These are phyloP conservation scores for Callipepla californica DNA, from an alignment of 2,113 vertebrate genomes.

Conservation along the genomic window DNA sequence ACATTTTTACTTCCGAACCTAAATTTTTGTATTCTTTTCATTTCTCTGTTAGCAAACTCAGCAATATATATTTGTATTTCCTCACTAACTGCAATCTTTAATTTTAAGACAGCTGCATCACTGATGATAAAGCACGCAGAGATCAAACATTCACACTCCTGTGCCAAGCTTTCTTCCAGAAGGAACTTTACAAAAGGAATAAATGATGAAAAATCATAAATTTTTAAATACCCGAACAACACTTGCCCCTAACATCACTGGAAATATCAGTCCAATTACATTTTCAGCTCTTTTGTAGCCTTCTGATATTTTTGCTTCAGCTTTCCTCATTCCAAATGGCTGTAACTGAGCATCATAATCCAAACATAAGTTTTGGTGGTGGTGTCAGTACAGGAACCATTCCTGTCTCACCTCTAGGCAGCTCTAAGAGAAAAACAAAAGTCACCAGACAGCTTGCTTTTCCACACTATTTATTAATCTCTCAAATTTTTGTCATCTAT, in stretches of 20 bases:
- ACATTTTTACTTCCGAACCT: neutral
- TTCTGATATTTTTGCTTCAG: conserved; percentile 37
- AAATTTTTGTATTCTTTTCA: conserved; percentile 15
- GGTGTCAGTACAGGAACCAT: neutral
- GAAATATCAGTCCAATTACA: neutral
- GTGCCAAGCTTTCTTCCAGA: conserved; percentile 8
- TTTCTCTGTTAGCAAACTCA: conserved; percentile 4
- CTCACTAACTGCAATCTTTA: conserved; percentile 35
- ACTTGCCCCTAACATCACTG: neutral
- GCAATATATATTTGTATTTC: neutral
- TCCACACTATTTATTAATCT: conserved; percentile 51
- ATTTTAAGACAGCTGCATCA: conserved; percentile 43
- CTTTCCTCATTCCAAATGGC: conserved; percentile 11
- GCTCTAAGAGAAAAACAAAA: neutral
- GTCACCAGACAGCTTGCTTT: conserved; percentile 1
- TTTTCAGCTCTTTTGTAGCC: neutral
- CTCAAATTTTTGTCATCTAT: conserved; percentile 36
- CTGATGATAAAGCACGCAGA: conserved; percentile 17
- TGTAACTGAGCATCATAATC: conserved; percentile 7
- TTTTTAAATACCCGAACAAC: conserved; percentile 15
- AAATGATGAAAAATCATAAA: conserved; percentile 50
- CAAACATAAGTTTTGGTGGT: neutral
- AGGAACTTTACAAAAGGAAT: conserved; percentile 44
- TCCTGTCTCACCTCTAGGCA: neutral
- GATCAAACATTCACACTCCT: conserved; percentile 34